A percentile compares a stretch with the other conserved stretches of the same genome.
Evolutionary conservation across 1,140 invertebrate genomes (phyloP).

Genomic region (Drosophila funebris): DNA sequence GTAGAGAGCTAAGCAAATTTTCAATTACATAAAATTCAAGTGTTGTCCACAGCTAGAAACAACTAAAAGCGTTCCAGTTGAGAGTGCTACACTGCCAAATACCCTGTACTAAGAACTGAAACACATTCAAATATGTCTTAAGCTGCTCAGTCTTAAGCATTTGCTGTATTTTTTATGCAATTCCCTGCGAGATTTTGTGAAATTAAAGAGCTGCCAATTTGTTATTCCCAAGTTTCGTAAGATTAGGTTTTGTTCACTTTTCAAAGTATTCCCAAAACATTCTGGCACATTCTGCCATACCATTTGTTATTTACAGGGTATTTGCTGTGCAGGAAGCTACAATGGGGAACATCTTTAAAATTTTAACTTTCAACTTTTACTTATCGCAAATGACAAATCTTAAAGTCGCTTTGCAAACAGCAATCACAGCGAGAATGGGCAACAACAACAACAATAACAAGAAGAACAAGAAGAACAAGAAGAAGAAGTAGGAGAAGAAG

Average conservation of each 20-base stretch:
- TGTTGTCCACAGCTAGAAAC: too few relatives aligned
- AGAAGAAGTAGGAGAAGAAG: neutral
- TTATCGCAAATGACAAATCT: conserved; percentile 74
- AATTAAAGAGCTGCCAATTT: too few relatives aligned
- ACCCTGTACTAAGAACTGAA: neutral
- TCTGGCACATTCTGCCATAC: neutral
- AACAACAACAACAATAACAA: conserved; percentile 9
- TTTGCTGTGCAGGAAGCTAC: neutral
- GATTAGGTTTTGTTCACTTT: neutral
- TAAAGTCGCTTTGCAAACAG: conserved; percentile 50
- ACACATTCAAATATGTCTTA: too few relatives aligned
- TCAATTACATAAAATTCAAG: conserved; percentile 30
- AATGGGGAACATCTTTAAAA: conserved; percentile 24
- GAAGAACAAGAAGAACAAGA: neutral
- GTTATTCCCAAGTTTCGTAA: too few relatives aligned
- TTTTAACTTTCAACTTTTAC: conserved; percentile 26
- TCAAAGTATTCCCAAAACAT: neutral
- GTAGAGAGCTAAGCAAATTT: too few relatives aligned
- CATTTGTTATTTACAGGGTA: neutral
- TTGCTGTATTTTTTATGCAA: too few relatives aligned
- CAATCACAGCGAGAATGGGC: conserved; percentile 32
- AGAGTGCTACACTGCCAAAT: neutral
- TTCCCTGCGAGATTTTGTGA: too few relatives aligned
- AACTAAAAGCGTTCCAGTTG: conserved; percentile 7
- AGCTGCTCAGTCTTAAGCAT: too few relatives aligned